Conservation (phyloP, 2,888 invertebrate genomes). For the Atrina japonica region DNA sequence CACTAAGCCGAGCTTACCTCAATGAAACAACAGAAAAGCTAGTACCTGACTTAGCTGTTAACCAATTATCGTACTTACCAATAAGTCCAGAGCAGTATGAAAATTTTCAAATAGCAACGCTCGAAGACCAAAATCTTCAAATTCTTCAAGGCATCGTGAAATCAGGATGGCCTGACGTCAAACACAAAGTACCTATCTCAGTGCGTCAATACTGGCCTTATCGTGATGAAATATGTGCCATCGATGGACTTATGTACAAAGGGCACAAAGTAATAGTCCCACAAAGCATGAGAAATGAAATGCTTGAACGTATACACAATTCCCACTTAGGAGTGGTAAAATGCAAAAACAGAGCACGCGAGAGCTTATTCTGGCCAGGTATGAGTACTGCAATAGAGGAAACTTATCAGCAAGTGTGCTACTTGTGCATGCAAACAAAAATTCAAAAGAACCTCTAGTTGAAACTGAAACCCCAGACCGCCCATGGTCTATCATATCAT, state of each 20-base stretch:
- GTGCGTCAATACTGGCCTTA: slow-evolving; percentile 14
- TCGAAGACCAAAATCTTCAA: slow-evolving; percentile 25
- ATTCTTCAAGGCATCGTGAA: too few species aligned
- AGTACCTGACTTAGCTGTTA: slow-evolving; percentile 18
- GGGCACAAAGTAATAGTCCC: slow-evolving; percentile 22
- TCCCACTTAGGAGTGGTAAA: slow-evolving; percentile 9
- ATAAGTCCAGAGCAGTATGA: slow-evolving; percentile 25
- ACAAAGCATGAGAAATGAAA: slow-evolving; percentile 4
- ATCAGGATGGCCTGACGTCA: slow-evolving; percentile 11
- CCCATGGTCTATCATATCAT: too few species aligned
- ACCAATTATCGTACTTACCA: slow-evolving; percentile 24
- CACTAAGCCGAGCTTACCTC: slow-evolving; percentile 36
- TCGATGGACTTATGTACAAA: slow-evolving; percentile 28
- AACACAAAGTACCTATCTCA: background rate
- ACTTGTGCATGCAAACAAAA: slow-evolving; percentile 1
- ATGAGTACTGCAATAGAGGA: background rate
- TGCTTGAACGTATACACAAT: slow-evolving; percentile 5
- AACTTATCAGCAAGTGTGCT: slow-evolving; percentile 14
- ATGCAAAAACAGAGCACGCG: slow-evolving; percentile 1
- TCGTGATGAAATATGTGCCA: slow-evolving; percentile 18
- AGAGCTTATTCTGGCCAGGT: slow-evolving; percentile 2
- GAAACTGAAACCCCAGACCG: too few species aligned
- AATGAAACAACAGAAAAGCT: slow-evolving; percentile 34
- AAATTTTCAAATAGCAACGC: slow-evolving; percentile 32
- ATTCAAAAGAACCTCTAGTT: slow-evolving; percentile 42